phyloP scores from a whole-genome alignment of 1,140 invertebrate genomes.

The Prorops nasuta region DNA sequence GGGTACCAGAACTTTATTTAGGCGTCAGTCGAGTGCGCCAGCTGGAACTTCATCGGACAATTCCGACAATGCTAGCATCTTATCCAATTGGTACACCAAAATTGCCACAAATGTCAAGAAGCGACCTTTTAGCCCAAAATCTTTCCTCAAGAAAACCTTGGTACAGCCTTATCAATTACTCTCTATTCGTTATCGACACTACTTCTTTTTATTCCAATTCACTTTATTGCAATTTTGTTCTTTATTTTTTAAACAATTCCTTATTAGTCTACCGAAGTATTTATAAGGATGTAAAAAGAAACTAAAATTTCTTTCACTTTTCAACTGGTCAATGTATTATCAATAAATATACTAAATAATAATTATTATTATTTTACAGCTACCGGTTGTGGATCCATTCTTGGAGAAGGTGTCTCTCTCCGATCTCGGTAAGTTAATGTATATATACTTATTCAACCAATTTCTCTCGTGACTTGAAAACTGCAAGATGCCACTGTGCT shows the following conservation, averaged over 20 bases:
- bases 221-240: not conserved
- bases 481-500: too few relatives aligned
- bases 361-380: slow-evolving; percentile 70
- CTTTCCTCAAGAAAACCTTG: slow-evolving; percentile 51
- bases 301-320: too few relatives aligned
- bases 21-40: slow-evolving; percentile 46
- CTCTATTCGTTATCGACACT: too few relatives aligned
- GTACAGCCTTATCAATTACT: slow-evolving; percentile 29
- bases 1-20: slow-evolving; percentile 35
- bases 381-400: slow-evolving; percentile 85
- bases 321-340: too few relatives aligned
- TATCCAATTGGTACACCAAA: slow-evolving; percentile 55
- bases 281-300: too few relatives aligned
- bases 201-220: not conserved
- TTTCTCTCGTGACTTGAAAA: too few relatives aligned
- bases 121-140: slow-evolving; percentile 47
- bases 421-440: slow-evolving; percentile 82
- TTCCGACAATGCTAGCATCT: slow-evolving; percentile 32
- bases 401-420: slow-evolving; percentile 82
- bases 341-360: too few relatives aligned
- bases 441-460: too few relatives aligned
- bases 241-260: not conserved
- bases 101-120: slow-evolving; percentile 53
- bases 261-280: too few relatives aligned
- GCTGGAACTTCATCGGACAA: slow-evolving; percentile 24